phyloP scores from a whole-genome alignment of 2,888 invertebrate species.

The Incurvaria masculella region DNA sequence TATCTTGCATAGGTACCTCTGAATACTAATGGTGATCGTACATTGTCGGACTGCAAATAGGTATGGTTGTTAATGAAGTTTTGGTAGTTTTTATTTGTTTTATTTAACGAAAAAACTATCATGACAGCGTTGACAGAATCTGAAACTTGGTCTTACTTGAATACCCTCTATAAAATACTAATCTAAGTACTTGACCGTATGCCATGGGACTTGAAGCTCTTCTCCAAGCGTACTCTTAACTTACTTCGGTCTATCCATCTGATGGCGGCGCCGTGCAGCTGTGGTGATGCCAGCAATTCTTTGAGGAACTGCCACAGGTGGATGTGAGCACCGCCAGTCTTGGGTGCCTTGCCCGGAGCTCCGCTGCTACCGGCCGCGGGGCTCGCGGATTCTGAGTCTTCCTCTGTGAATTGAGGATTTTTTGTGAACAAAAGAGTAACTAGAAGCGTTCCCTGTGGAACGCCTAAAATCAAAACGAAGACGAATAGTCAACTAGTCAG shows the following conservation, averaged over 20 bases:
- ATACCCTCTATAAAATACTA: no score
- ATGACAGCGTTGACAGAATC: no score
- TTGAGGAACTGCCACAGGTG: slow-evolving; percentile 99
- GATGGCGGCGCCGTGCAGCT: slow-evolving; percentile 89
- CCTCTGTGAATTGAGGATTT: slow-evolving; percentile 38
- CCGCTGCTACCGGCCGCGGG: slow-evolving; percentile 24
- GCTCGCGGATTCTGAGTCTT: slow-evolving; percentile 53
- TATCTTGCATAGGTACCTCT: not conserved
- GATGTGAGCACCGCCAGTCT: slow-evolving; percentile 80
- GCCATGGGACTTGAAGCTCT: no score
- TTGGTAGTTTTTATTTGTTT: no score
- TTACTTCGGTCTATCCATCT: slow-evolving; percentile 91
- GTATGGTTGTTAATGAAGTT: not conserved
- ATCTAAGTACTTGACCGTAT: no score
- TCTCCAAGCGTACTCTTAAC: no score
- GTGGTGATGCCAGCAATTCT: slow-evolving; percentile 87
- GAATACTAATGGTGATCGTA: not conserved
- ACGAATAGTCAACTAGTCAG: no score
- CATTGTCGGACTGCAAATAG: not conserved
- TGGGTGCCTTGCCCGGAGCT: slow-evolving; percentile 31
- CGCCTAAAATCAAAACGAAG: no score
- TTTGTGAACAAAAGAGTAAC: not conserved
- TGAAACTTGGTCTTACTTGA: no score
- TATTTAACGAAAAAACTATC: no score
- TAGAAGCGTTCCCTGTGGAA: not conserved